Conservation (phyloP, 2,888 invertebrate genomes). For the Melanargia galathea region DNA sequence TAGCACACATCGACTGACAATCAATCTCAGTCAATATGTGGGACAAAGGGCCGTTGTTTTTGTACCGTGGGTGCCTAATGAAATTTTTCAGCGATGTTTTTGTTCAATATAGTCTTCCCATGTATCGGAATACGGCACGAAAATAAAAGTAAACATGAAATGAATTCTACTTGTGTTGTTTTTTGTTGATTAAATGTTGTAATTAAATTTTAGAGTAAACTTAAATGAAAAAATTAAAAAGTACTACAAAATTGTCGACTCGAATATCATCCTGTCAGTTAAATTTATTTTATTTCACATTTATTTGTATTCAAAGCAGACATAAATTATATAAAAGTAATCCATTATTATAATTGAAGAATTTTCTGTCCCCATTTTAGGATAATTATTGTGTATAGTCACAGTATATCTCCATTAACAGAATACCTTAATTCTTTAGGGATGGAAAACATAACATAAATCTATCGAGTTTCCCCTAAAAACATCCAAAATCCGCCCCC, state of each 20-base stretch:
- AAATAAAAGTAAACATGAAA: no score
- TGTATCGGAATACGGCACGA: conserved; percentile 16
- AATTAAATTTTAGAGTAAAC: not conserved
- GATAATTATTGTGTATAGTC: not conserved
- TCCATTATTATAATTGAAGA: not conserved
- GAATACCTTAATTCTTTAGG: conserved; percentile 6
- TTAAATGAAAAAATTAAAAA: not conserved
- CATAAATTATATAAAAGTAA: not conserved
- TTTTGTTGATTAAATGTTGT: not conserved
- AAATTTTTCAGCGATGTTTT: conserved; percentile 62
- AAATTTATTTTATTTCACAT: no score
- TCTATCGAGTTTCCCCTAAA: conserved; percentile 48
- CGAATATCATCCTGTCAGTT: no score
- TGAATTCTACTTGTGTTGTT: not conserved
- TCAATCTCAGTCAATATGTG: conserved; percentile 79
- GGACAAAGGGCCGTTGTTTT: conserved; percentile 73
- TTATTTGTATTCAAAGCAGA: not conserved
- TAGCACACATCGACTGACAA: conserved; percentile 76
- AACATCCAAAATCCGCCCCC: conserved; percentile 56
- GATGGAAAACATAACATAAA: conserved; percentile 52
- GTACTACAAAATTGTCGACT: not conserved
- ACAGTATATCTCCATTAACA: conserved; percentile 12
- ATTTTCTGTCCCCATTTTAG: not conserved
- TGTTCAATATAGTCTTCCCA: conserved; percentile 26
- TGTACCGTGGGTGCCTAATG: conserved; percentile 66